These are phyloP conservation scores for Heliconius aoede DNA, from an alignment of 2,888 invertebrate genomes.

Conservation along the genomic window DNA sequence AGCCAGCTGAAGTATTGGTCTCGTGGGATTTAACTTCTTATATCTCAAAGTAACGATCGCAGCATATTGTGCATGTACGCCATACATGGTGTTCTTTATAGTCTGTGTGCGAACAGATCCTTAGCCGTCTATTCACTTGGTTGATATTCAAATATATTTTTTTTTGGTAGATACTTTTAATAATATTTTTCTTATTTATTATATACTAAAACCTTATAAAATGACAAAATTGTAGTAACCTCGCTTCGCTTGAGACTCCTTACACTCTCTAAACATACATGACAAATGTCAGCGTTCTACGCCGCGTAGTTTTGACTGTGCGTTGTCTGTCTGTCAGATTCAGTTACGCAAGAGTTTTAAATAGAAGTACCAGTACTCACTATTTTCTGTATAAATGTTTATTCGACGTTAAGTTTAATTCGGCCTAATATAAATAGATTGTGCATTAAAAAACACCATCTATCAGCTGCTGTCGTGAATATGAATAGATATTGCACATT, in stretches of 20 bases:
- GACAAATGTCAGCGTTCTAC: too few species aligned
- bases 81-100: not conserved
- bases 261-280: too few species aligned
- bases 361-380: too few species aligned
- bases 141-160: not conserved
- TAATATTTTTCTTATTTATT: too few species aligned
- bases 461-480: slow-evolving; percentile 15
- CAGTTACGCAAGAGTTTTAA: too few species aligned
- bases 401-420: too few species aligned
- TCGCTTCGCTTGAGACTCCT: too few species aligned
- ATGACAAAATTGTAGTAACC: too few species aligned
- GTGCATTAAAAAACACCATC: not conserved
- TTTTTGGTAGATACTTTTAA: not conserved
- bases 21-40: slow-evolving; percentile 18
- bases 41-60: slow-evolving; percentile 9
- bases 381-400: too few species aligned
- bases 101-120: not conserved
- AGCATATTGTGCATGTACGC: slow-evolving; percentile 14
- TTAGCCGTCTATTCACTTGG: not conserved
- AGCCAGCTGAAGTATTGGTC: slow-evolving; percentile 6
- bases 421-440: not conserved
- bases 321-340: too few species aligned
- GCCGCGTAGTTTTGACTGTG: too few species aligned
- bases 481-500: slow-evolving; percentile 19
- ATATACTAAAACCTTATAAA: too few species aligned